These are phyloP conservation scores for human DNA, from an alignment of 2,113 vertebrate species.

Conservation along the genomic window GRCh38 chrX:151094501-151095000, in stretches of 20 bases:
- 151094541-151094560: neutral
- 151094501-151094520: neutral
- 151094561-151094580: neutral
- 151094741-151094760: neutral
- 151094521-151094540: neutral
- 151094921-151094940: neutral
- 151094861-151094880: neutral
- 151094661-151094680: neutral
- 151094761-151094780: neutral
- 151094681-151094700: neutral
- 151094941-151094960: neutral
- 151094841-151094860: neutral
- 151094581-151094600: neutral
- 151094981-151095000: neutral
- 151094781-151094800: neutral
- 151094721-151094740: neutral
- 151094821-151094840: neutral
- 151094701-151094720: neutral
- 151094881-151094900: neutral
- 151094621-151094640: neutral
- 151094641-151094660: neutral
- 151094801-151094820: neutral
- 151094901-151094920: neutral
- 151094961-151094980: neutral
- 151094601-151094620: no score